Evolutionary conservation across 1,140 invertebrate genomes (phyloP).

Genomic region (Pantala flavescens): DNA sequence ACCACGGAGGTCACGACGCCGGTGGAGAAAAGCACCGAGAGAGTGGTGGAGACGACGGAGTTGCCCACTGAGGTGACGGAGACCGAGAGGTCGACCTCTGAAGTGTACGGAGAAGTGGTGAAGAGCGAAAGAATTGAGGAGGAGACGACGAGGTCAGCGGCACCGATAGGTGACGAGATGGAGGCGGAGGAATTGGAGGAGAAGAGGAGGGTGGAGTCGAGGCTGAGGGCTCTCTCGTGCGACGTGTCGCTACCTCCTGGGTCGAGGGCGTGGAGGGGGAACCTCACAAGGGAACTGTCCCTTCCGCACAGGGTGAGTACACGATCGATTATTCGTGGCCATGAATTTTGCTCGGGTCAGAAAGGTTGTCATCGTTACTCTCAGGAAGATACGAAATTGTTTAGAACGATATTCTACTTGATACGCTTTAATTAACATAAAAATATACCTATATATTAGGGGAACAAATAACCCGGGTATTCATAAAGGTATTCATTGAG

Average conservation of each 20-base stretch:
- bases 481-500: no score
- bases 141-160: background rate
- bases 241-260: background rate
- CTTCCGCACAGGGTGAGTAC: background rate
- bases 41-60: background rate
- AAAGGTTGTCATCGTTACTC: no score
- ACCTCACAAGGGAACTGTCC: background rate
- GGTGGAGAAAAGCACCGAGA: background rate
- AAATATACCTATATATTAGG: no score
- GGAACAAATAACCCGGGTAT: no score
- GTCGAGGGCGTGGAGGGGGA: background rate
- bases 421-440: no score
- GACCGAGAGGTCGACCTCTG: background rate
- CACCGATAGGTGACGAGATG: background rate
- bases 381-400: no score
- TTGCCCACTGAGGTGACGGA: background rate
- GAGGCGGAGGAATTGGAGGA: background rate
- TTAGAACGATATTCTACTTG: no score
- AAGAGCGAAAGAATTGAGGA: background rate
- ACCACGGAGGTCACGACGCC: background rate
- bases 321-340: no score
- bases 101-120: background rate
- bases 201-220: background rate
- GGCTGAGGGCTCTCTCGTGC: background rate
- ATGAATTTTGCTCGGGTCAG: no score